phyloP scores from a whole-genome alignment of 2,888 invertebrate species.

The Rotaria magnacalcarata region DNA sequence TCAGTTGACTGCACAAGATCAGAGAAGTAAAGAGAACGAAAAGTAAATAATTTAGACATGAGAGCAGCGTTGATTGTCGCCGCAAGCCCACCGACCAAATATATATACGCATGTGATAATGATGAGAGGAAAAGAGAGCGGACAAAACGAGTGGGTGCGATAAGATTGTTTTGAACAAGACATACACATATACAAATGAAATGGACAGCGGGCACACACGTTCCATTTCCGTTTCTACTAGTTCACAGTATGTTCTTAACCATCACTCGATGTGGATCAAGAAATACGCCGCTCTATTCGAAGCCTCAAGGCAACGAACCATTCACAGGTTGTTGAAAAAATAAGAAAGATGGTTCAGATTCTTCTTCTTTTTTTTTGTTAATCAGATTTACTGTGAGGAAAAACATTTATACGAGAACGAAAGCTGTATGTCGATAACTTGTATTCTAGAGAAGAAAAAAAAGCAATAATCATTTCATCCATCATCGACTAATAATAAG shows the following conservation, averaged over 20 bases:
- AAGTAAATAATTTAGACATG: conserved; percentile 19
- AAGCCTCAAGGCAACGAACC: neutral
- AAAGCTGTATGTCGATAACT: neutral
- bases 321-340: neutral
- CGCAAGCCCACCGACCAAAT: neutral
- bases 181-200: neutral
- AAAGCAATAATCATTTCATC: neutral
- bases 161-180: conserved; percentile 22
- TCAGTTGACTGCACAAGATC: conserved; percentile 16
- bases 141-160: neutral
- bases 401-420: neutral
- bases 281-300: neutral
- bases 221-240: conserved; percentile 18
- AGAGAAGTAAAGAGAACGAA: neutral
- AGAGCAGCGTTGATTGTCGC: neutral
- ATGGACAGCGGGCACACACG: conserved; percentile 19
- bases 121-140: conserved; percentile 10
- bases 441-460: neutral
- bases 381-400: neutral
- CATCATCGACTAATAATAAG: neutral
- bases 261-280: conserved; percentile 13
- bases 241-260: conserved; percentile 15
- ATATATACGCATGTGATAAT: conserved; percentile 1
- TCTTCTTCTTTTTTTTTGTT: neutral
- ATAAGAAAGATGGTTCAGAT: neutral